Evolutionary conservation across 2,113 vertebrate genomes (phyloP).

Genomic region (Apaloderma vittatum): DNA sequence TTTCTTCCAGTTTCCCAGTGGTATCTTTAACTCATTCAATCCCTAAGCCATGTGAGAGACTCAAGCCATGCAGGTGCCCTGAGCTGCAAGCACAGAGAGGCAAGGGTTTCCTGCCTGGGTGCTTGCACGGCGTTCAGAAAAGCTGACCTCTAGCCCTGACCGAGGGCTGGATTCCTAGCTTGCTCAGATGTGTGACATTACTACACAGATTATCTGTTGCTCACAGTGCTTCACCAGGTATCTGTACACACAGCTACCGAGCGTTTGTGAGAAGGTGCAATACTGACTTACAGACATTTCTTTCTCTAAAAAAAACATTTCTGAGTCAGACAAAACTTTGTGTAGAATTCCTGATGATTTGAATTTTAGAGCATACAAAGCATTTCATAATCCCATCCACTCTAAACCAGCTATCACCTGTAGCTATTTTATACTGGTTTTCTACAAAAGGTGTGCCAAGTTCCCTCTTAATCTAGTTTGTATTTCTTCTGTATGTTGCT

Average conservation of each 20-base stretch:
- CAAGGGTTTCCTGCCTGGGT: not conserved
- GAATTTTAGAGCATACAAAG: not conserved
- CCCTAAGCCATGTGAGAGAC: not conserved
- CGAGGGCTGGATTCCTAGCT: not conserved
- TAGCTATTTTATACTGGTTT: not conserved
- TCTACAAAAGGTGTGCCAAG: not conserved
- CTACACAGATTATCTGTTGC: not conserved
- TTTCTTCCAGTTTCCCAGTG: not conserved
- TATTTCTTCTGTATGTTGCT: not conserved
- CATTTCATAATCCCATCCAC: not conserved
- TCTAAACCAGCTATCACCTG: not conserved
- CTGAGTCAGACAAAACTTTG: not conserved
- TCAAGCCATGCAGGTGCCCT: not conserved
- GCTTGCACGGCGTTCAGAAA: fast-evolving
- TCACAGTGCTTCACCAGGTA: not conserved
- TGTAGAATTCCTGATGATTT: not conserved
- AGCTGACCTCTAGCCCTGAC: not conserved
- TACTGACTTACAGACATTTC: not conserved
- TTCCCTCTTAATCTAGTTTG: not conserved
- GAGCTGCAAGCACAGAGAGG: not conserved
- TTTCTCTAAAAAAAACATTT: not conserved
- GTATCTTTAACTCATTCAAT: not conserved
- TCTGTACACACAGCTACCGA: not conserved
- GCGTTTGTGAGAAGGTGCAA: fast-evolving
- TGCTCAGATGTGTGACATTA: too few species aligned